Conservation (phyloP, 2,888 invertebrate genomes). For the Cotesia congregata region DNA sequence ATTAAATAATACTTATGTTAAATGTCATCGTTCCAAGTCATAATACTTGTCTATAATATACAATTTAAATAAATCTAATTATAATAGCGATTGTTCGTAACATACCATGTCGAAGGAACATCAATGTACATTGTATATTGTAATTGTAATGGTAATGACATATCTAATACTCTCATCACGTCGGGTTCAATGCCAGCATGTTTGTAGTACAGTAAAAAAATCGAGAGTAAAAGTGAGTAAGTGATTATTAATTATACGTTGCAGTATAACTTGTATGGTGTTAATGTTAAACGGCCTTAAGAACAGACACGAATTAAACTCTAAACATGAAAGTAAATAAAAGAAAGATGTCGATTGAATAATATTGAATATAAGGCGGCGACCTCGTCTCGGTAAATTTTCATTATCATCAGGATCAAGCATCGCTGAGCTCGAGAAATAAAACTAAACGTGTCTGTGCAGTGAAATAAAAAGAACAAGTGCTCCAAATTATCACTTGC, state of each 20-base stretch:
- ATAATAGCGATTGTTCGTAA: not conserved
- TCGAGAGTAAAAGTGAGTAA: slow-evolving; percentile 31
- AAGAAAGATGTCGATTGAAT: slow-evolving; percentile 24
- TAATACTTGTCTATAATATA: not conserved
- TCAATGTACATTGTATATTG: not conserved
- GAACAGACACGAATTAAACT: not conserved
- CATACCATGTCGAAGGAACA: not conserved
- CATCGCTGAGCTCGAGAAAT: not conserved
- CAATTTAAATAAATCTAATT: not conserved
- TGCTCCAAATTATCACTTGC: slow-evolving; percentile 28
- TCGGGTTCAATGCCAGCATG: slow-evolving; percentile 34
- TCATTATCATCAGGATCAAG: not conserved
- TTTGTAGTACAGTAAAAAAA: slow-evolving; percentile 2
- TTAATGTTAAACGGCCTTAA: no score
- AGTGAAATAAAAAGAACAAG: not conserved
- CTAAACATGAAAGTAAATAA: not conserved
- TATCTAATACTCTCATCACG: slow-evolving; percentile 9
- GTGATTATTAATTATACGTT: not conserved
- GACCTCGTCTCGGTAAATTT: slow-evolving; percentile 31
- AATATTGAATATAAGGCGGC: slow-evolving; percentile 9
- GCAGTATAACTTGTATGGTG: no score
- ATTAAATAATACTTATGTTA: not conserved
- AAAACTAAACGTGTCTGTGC: not conserved
- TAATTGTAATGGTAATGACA: no score
- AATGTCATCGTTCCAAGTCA: slow-evolving; percentile 16